phyloP scores from a whole-genome alignment of 1,140 invertebrate genomes.

The Trichonephila clavata region DNA sequence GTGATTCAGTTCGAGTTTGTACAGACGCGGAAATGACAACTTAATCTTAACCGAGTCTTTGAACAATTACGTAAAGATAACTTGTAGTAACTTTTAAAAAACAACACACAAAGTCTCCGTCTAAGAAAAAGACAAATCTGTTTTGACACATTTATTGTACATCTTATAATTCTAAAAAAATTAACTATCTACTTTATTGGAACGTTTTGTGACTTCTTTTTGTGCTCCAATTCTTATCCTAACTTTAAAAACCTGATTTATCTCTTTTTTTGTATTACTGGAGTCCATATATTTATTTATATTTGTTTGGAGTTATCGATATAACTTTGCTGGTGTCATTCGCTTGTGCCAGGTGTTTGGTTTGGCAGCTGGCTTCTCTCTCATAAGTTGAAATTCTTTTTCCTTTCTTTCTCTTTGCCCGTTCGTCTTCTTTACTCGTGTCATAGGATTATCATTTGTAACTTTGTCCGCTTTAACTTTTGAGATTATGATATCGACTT shows the following conservation, averaged over 20 bases:
- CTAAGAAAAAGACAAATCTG: too few species aligned
- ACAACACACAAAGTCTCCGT: too few species aligned
- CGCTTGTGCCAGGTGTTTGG: slow-evolving; percentile 8
- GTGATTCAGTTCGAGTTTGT: too few species aligned
- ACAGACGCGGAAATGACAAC: too few species aligned
- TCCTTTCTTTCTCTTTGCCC: not conserved
- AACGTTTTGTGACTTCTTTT: too few species aligned
- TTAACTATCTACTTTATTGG: too few species aligned
- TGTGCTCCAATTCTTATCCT: not conserved
- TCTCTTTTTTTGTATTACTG: not conserved
- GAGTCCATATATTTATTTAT: not conserved
- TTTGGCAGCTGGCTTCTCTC: not conserved
- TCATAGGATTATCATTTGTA: not conserved
- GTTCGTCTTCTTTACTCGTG: not conserved
- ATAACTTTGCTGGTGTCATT: slow-evolving; percentile 7
- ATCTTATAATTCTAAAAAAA: too few species aligned
- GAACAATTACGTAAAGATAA: too few species aligned
- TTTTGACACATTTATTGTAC: too few species aligned
- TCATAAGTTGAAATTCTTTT: not conserved
- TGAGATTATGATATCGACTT: not conserved
- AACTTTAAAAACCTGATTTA: not conserved
- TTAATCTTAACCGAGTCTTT: too few species aligned
- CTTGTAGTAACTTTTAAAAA: too few species aligned
- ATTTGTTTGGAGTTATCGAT: not conserved
- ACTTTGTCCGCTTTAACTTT: not conserved